Percentiles rank a stretch among this genome's conserved stretches.
These are phyloP conservation scores for Cepphus grylle DNA, from an alignment of 2,113 vertebrate species.

Conservation along the genomic window DNA sequence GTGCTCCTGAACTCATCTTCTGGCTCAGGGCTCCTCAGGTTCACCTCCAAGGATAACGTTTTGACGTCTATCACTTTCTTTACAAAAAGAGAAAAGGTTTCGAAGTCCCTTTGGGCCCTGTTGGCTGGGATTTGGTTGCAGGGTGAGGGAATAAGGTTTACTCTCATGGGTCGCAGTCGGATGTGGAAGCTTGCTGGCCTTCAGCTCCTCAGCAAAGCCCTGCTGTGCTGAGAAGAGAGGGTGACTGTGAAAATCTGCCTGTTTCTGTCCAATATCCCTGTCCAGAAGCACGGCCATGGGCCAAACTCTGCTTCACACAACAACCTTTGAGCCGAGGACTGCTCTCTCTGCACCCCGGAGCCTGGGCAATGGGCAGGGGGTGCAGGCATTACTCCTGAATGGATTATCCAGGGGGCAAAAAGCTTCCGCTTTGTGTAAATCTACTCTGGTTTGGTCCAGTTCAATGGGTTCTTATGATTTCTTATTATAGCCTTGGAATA, in stretches of 20 bases:
- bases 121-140: not conserved
- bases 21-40: not conserved
- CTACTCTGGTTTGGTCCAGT: not conserved
- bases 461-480: not conserved
- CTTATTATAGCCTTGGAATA: not conserved
- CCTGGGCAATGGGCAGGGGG: too few species aligned
- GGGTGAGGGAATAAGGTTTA: not conserved
- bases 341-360: not conserved
- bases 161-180: not conserved
- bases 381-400: not conserved
- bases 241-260: not conserved
- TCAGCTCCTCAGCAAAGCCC: not conserved
- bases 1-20: not conserved
- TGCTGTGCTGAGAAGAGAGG: not conserved
- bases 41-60: not conserved
- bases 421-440: not conserved
- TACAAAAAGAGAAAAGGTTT: not conserved
- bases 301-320: not conserved
- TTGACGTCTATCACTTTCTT: not conserved
- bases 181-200: not conserved
- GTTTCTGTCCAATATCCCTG: not conserved
- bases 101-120: not conserved
- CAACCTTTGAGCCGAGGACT: not conserved
- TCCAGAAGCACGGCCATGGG: not conserved
- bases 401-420: not conserved